Percentiles rank a stretch among this genome's conserved stretches.
These are phyloP conservation scores for Zele albiditarsus DNA, from an alignment of 2,888 invertebrate genomes.

Conservation along the genomic window DNA sequence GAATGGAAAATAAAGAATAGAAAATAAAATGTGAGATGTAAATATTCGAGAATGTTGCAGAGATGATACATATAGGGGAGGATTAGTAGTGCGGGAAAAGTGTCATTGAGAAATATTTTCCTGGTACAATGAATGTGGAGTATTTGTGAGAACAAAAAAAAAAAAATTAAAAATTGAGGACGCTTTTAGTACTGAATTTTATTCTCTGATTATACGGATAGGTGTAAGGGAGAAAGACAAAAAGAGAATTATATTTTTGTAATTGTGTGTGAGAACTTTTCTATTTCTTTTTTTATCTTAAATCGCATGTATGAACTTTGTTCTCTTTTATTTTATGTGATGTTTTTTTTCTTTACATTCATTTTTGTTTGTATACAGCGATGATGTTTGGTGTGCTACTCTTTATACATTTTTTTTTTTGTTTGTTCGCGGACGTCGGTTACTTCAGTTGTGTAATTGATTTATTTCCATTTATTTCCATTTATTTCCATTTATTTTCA, in stretches of 20 bases:
- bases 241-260: background rate
- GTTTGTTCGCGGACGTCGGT: too few relatives aligned
- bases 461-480: too few relatives aligned
- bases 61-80: background rate
- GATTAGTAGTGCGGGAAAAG: constrained; percentile 23
- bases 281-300: too few relatives aligned
- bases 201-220: constrained; percentile 15
- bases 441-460: too few relatives aligned
- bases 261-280: too few relatives aligned
- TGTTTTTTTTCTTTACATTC: too few relatives aligned
- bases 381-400: too few relatives aligned
- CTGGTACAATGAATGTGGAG: constrained; percentile 13
- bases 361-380: too few relatives aligned
- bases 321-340: too few relatives aligned
- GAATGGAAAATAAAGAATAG: constrained; percentile 24
- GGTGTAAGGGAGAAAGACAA: background rate
- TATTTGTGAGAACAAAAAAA: constrained; percentile 15
- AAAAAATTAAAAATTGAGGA: background rate
- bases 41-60: constrained; percentile 13
- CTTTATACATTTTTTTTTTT: too few relatives aligned
- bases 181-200: constrained; percentile 29
- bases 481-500: too few relatives aligned
- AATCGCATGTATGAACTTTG: too few relatives aligned
- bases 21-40: constrained; percentile 33
- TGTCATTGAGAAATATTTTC: constrained; percentile 39